Evolutionary conservation across 1,140 invertebrate species (phyloP).

Genomic region (Penaeus chinensis): DNA sequence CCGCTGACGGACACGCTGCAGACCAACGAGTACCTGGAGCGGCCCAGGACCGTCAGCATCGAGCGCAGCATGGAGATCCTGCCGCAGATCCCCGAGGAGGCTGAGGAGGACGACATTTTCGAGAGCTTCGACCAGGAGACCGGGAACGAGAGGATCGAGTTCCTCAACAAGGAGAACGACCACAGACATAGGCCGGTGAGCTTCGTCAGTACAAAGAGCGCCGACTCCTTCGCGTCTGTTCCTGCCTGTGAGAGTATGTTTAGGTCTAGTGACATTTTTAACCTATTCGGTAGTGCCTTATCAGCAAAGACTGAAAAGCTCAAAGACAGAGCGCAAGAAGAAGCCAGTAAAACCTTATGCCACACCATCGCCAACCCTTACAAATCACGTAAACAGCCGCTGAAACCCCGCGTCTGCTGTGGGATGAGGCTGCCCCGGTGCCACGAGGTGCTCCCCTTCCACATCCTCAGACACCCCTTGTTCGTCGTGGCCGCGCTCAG

Average conservation of each 20-base stretch:
- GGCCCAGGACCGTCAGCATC: conserved; percentile 46
- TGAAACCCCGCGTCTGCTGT: conserved; percentile 28
- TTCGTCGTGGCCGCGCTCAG: conserved; percentile 20
- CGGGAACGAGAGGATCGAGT: conserved; percentile 44
- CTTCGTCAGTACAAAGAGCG: conserved; percentile 43
- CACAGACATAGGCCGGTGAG: conserved; percentile 42
- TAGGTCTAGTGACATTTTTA: conserved; percentile 30
- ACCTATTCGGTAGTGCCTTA: conserved; percentile 51
- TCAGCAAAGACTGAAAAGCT: conserved; percentile 34
- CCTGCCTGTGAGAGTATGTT: conserved; percentile 34
- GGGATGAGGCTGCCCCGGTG: conserved; percentile 30
- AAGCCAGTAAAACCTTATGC: background rate
- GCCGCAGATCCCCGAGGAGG: conserved; percentile 48
- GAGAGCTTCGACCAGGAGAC: conserved; percentile 39
- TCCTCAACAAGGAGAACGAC: conserved; percentile 41
- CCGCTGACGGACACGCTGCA: conserved; percentile 38
- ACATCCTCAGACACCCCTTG: conserved; percentile 34
- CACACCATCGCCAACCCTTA: no score
- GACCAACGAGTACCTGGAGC: conserved; percentile 50
- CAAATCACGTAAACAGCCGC: background rate
- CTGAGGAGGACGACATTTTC: conserved; percentile 41
- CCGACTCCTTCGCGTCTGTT: conserved; percentile 31
- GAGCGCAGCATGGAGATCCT: conserved; percentile 51
- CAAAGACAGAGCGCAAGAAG: conserved; percentile 30
- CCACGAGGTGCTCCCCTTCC: conserved; percentile 18